These are phyloP conservation scores for Epinephelus awoara DNA, from an alignment of 2,797 vertebrate species.

Conservation along the genomic window DNA sequence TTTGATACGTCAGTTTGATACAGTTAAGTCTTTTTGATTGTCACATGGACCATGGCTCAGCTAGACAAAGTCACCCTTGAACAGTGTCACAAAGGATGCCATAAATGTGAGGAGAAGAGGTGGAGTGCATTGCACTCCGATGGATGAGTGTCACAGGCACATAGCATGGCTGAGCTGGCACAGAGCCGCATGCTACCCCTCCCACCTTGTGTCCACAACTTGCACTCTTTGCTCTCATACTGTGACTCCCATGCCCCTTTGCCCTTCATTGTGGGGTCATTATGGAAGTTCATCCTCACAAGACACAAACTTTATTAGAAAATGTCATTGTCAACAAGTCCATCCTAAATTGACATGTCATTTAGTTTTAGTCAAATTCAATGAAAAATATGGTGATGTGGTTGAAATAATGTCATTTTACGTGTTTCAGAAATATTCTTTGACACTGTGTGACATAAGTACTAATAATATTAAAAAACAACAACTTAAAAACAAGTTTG, in stretches of 20 bases:
- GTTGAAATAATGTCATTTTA: neutral
- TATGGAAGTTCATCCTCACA: constrained; percentile 1
- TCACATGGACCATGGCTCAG: constrained; percentile 15
- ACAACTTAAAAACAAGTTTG: neutral
- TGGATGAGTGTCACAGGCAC: constrained; percentile 46
- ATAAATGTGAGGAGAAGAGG: constrained; percentile 56
- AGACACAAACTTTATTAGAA: constrained; percentile 2
- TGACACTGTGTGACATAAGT: constrained; percentile 4
- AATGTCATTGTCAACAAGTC: neutral
- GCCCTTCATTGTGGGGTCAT: constrained; percentile 35
- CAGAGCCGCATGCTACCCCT: constrained; percentile 35
- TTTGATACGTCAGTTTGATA: neutral
- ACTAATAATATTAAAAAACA: neutral
- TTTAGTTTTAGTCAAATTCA: neutral
- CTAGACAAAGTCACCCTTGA: constrained; percentile 45
- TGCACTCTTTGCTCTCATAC: constrained; percentile 33
- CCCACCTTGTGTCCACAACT: constrained; percentile 33
- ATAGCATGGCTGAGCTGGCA: constrained; percentile 55
- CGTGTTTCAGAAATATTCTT: neutral
- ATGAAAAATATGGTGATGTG: neutral
- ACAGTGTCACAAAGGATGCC: constrained; percentile 16
- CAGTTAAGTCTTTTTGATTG: neutral
- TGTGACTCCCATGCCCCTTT: constrained; percentile 36
- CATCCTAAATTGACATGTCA: neutral
- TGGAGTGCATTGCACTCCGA: constrained; percentile 41